Conservation (phyloP, 2,888 invertebrate species). For the Mimas tiliae region DNA sequence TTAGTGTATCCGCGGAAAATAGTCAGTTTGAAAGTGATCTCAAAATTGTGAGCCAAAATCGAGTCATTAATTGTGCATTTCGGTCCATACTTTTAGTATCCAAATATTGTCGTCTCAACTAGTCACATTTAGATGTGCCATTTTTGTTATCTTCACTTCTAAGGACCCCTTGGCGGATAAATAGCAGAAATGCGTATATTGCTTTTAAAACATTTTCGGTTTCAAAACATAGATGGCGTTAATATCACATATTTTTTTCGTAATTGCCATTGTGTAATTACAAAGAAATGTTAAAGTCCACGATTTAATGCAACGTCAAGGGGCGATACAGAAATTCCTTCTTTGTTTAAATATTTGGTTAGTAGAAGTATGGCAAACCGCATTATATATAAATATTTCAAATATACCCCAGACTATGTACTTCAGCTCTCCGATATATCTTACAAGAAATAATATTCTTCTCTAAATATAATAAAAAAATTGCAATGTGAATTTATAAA, state of each 20-base stretch:
- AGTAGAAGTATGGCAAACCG: slow-evolving; percentile 43
- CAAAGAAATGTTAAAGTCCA: too few relatives aligned
- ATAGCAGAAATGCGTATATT: not conserved
- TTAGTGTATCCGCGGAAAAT: slow-evolving; percentile 39
- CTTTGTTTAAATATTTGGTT: slow-evolving; percentile 41
- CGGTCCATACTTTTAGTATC: slow-evolving; percentile 51
- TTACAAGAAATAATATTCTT: slow-evolving; percentile 18
- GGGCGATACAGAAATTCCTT: slow-evolving; percentile 1
- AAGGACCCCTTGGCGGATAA: slow-evolving; percentile 20
- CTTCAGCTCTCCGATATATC: slow-evolving; percentile 14
- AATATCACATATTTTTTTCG: not conserved
- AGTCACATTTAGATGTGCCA: slow-evolving; percentile 56
- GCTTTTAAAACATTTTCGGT: too few relatives aligned
- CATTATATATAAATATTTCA: slow-evolving; percentile 25
- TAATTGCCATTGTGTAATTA: not conserved
- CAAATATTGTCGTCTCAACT: slow-evolving; percentile 40
- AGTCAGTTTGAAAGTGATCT: slow-evolving; percentile 74
- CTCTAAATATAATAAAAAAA: slow-evolving; percentile 7
- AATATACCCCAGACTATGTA: slow-evolving; percentile 12
- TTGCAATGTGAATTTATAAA: slow-evolving; percentile 8
- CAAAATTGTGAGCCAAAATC: slow-evolving; percentile 74
- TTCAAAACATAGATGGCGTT: slow-evolving; percentile 36
- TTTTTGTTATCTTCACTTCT: slow-evolving; percentile 39
- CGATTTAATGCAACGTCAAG: too few relatives aligned
- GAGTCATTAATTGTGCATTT: slow-evolving; percentile 70